Percentiles rank a stretch among this genome's conserved stretches.
phyloP scores from a whole-genome alignment of 2,113 vertebrate species.

The Tauraco erythrolophus region DNA sequence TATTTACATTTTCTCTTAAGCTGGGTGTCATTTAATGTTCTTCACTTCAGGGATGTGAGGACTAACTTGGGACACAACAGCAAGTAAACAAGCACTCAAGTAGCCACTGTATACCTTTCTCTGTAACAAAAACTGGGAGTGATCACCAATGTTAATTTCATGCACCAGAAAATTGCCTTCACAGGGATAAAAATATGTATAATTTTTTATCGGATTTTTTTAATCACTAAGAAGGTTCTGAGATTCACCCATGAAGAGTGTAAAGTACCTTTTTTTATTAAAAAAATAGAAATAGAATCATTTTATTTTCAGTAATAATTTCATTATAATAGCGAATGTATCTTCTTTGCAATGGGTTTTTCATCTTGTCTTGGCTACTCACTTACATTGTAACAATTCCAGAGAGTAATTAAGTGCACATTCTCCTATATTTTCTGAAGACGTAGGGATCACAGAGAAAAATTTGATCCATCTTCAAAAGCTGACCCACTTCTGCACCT shows the following conservation, averaged over 20 bases:
- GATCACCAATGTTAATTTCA: background rate
- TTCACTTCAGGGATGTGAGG: background rate
- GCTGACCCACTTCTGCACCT: background rate
- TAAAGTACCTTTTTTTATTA: accelerated
- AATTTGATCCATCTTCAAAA: background rate
- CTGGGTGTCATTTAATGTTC: background rate
- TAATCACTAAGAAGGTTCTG: background rate
- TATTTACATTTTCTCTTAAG: background rate
- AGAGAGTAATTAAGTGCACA: background rate
- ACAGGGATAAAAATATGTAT: background rate
- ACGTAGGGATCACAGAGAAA: background rate
- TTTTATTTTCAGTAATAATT: background rate
- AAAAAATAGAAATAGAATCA: too few species aligned
- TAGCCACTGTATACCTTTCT: background rate
- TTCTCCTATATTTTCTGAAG: background rate
- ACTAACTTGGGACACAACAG: background rate
- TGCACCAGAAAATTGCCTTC: background rate
- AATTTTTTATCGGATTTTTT: background rate
- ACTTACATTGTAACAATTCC: background rate
- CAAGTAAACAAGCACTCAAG: background rate
- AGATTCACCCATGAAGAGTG: background rate
- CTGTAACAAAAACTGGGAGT: background rate
- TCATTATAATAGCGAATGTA: background rate
- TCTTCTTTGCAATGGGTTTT: background rate
- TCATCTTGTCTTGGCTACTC: background rate